phyloP scores from a whole-genome alignment of 2,113 vertebrate species.

The Trochalopteron elliotii region DNA sequence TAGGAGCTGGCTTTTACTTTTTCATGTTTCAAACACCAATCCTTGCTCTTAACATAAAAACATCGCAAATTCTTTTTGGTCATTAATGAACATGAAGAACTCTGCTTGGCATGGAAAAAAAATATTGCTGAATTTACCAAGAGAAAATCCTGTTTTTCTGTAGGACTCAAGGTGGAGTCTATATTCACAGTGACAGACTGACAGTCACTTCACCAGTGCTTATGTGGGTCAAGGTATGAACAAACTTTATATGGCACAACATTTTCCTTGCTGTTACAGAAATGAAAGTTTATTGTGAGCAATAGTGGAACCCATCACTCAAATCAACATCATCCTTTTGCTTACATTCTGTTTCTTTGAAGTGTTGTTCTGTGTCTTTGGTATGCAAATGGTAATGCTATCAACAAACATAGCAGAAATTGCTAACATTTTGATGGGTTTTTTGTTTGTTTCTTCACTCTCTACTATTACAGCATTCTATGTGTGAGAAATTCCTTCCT shows the following conservation, averaged over 20 bases:
- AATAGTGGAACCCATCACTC: neutral
- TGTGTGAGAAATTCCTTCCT: neutral
- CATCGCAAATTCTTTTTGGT: neutral
- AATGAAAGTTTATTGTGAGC: neutral
- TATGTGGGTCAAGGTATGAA: constrained; percentile 94
- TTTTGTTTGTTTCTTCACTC: neutral
- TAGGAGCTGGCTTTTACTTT: neutral
- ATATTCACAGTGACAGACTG: constrained; percentile 82
- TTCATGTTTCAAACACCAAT: neutral
- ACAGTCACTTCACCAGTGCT: constrained; percentile 92
- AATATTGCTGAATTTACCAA: neutral
- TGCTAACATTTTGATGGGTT: neutral
- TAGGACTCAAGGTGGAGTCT: constrained; percentile 90
- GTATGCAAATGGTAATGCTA: neutral
- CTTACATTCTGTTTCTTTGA: neutral
- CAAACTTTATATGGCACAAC: neutral
- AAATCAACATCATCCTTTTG: neutral
- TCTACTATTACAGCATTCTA: neutral
- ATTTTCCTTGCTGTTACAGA: neutral
- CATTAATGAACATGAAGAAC: neutral
- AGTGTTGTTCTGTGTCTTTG: neutral
- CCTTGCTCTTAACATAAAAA: neutral
- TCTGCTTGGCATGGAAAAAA: neutral
- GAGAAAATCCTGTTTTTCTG: neutral
- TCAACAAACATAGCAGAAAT: neutral